Evolutionary conservation across 2,888 invertebrate genomes (phyloP).

Genomic region (Crematogaster levior): DNA sequence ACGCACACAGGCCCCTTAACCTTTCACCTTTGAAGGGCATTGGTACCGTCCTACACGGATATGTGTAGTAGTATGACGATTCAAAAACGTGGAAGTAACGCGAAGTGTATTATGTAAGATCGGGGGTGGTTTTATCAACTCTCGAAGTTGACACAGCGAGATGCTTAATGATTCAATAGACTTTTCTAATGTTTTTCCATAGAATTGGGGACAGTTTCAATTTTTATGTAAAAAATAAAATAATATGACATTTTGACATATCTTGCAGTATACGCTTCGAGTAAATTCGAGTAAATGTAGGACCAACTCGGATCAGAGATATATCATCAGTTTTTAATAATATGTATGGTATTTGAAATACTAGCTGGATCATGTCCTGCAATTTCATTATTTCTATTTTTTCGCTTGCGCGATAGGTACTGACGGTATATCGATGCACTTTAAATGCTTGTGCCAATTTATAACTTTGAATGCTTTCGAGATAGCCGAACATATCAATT

Average conservation of each 20-base stretch:
- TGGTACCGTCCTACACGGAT: not conserved
- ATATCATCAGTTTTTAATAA: too few relatives aligned
- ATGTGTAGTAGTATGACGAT: not conserved
- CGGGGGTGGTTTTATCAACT: not conserved
- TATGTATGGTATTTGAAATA: not conserved
- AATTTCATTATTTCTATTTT: not conserved
- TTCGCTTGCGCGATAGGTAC: not conserved
- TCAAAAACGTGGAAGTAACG: not conserved
- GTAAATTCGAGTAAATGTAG: not conserved
- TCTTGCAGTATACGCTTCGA: not conserved
- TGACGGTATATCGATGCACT: conserved; percentile 28
- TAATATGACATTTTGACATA: not conserved
- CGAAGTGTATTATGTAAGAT: not conserved
- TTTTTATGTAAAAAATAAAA: not conserved
- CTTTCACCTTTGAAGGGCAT: conserved; percentile 34
- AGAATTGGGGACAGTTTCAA: not conserved
- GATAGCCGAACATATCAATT: conserved; percentile 15
- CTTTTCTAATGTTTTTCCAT: too few relatives aligned
- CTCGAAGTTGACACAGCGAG: not conserved
- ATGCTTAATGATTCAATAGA: not conserved
- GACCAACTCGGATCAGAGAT: not conserved
- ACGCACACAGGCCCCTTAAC: conserved; percentile 33
- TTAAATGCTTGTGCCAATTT: conserved; percentile 4
- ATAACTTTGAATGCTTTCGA: conserved; percentile 29
- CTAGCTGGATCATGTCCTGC: not conserved